Evolutionary conservation across 2,113 vertebrate species (phyloP).

Genomic region (Ctenodactylus gundi): DNA sequence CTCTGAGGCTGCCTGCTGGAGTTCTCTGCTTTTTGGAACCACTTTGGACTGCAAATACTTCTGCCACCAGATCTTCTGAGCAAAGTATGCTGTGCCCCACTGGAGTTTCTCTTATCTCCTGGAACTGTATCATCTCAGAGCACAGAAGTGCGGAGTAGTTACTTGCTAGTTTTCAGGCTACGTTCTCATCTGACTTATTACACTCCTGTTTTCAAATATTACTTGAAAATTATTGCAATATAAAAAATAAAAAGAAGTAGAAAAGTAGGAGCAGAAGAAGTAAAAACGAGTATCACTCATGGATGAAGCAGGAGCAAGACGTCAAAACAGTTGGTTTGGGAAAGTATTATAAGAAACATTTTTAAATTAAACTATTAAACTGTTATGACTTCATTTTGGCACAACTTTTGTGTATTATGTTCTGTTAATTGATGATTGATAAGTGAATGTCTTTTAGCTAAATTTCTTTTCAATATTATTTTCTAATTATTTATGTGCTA

Average conservation of each 20-base stretch:
- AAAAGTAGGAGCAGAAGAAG: background rate
- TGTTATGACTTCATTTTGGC: background rate
- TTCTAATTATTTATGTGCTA: background rate
- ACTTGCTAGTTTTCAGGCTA: background rate
- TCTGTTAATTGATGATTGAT: background rate
- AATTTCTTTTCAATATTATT: background rate
- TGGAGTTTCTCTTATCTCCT: background rate
- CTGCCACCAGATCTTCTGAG: background rate
- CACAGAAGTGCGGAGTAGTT: background rate
- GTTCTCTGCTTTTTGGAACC: background rate
- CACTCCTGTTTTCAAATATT: background rate
- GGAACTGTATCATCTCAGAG: background rate
- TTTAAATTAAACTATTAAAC: background rate
- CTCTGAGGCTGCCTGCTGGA: background rate
- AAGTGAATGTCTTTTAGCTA: background rate
- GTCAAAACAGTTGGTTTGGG: background rate
- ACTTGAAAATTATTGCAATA: background rate
- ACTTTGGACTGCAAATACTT: background rate
- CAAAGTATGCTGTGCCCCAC: background rate
- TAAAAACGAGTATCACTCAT: background rate
- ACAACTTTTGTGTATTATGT: background rate
- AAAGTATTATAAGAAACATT: no score
- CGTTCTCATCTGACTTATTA: background rate
- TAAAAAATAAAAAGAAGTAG: background rate
- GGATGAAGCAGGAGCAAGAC: background rate